Conservation (phyloP, 2,888 invertebrate species). For the Drosophila mayaguana region DNA sequence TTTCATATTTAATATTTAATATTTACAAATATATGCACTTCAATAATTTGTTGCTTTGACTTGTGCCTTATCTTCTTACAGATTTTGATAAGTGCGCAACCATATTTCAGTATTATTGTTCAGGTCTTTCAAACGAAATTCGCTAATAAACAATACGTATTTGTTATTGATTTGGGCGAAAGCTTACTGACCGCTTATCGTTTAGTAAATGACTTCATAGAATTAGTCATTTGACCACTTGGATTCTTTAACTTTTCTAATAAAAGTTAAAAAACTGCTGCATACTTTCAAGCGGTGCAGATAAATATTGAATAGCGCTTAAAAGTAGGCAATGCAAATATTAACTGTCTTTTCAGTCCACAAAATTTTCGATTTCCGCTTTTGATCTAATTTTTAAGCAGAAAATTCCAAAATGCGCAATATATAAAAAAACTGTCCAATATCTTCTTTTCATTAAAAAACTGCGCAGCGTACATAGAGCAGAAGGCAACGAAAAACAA, state of each 20-base stretch:
- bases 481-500: conserved; percentile 25
- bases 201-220: neutral
- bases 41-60: neutral
- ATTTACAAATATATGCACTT: neutral
- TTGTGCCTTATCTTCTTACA: conserved; percentile 1
- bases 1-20: neutral
- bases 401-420: conserved; percentile 5
- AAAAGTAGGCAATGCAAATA: conserved; percentile 36
- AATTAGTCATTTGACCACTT: conserved; percentile 25
- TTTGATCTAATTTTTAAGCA: neutral
- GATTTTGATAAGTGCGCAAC: conserved; percentile 19
- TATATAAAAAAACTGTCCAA: neutral
- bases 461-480: conserved; percentile 54
- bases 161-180: conserved; percentile 4
- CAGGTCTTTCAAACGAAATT: conserved; percentile 26
- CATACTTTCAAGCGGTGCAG: conserved; percentile 17
- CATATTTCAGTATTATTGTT: conserved; percentile 9
- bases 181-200: conserved; percentile 16
- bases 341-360: neutral
- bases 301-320: conserved; percentile 3
- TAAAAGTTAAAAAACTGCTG: neutral
- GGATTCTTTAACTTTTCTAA: neutral
- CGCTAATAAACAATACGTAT: too few species aligned
- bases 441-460: conserved; percentile 8
- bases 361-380: neutral